Evolutionary conservation across 1,140 invertebrate genomes (phyloP).

Genomic region (Gryllus bimaculatus): DNA sequence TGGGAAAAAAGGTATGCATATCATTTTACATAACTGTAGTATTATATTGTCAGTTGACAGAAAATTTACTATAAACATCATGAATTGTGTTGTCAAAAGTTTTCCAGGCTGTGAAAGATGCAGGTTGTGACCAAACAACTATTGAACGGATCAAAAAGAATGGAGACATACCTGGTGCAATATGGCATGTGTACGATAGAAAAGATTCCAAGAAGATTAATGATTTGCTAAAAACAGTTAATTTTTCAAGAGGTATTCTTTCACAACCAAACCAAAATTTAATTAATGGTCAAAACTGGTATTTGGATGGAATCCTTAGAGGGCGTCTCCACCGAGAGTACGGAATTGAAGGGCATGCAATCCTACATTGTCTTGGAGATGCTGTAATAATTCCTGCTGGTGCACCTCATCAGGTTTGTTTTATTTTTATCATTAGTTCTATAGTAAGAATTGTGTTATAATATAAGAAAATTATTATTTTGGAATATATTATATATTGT

Average conservation of each 20-base stretch:
- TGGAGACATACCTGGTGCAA: constrained; percentile 44
- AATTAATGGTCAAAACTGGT: constrained; percentile 55
- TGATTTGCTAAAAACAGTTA: constrained; percentile 47
- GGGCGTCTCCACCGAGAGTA: constrained; percentile 45
- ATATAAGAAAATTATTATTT: too few relatives aligned
- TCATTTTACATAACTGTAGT: neutral
- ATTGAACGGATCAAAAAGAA: constrained; percentile 36
- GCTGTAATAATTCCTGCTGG: constrained; percentile 58
- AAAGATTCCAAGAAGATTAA: constrained; percentile 52
- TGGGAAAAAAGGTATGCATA: neutral
- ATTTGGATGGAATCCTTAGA: constrained; percentile 45
- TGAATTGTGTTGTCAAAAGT: neutral
- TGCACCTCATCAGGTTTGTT: constrained; percentile 50
- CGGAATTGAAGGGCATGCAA: constrained; percentile 49
- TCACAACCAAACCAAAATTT: constrained; percentile 49
- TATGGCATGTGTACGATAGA: constrained; percentile 56
- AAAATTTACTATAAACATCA: neutral
- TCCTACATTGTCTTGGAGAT: constrained; percentile 54
- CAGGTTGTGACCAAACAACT: neutral
- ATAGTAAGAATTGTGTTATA: too few relatives aligned
- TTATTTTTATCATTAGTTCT: neutral
- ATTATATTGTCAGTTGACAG: neutral
- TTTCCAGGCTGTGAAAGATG: neutral
- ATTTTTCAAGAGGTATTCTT: constrained; percentile 41
- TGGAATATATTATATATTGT: too few relatives aligned